phyloP scores from a whole-genome alignment of 2,888 invertebrate genomes.

The Rhagophthalmus giganteus region DNA sequence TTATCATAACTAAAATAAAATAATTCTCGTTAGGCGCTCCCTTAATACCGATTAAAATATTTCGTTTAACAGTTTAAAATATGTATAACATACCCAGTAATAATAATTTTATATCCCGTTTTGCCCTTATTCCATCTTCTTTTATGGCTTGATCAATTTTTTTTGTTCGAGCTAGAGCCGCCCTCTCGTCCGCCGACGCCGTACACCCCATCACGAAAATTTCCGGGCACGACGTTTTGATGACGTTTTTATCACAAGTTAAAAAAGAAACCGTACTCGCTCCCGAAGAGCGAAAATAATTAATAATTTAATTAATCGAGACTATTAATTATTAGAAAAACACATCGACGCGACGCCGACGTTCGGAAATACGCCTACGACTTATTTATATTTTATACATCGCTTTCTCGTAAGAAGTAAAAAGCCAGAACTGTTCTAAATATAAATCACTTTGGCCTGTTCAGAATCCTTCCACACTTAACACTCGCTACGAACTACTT shows the following conservation, averaged over 20 bases:
- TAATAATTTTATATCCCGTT: slow-evolving; percentile 98
- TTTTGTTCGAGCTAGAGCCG: slow-evolving; percentile 95
- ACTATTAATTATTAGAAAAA: slow-evolving; percentile 1
- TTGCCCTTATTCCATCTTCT: slow-evolving; percentile 97
- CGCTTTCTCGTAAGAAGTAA: slow-evolving; percentile 10
- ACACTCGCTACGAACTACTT: slow-evolving; percentile 7
- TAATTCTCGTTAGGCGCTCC: no score
- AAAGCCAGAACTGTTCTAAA: slow-evolving; percentile 21
- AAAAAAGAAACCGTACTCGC: not conserved
- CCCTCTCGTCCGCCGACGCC: slow-evolving; percentile 99
- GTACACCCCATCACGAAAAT: slow-evolving; percentile 89
- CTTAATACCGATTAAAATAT: no score
- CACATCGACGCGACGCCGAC: no score
- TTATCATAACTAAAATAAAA: no score
- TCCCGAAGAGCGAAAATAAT: not conserved
- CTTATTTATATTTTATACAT: no score
- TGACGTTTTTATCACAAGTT: slow-evolving; percentile 7
- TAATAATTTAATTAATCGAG: not conserved
- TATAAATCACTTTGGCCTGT: slow-evolving; percentile 24
- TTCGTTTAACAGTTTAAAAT: no score
- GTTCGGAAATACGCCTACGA: no score
- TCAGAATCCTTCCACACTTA: slow-evolving; percentile 23
- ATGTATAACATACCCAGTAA: slow-evolving; percentile 83
- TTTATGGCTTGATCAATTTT: slow-evolving; percentile 97
- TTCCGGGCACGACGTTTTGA: slow-evolving; percentile 50